phyloP scores from a whole-genome alignment of 2,888 invertebrate genomes.

The Rhagonycha lutea region DNA sequence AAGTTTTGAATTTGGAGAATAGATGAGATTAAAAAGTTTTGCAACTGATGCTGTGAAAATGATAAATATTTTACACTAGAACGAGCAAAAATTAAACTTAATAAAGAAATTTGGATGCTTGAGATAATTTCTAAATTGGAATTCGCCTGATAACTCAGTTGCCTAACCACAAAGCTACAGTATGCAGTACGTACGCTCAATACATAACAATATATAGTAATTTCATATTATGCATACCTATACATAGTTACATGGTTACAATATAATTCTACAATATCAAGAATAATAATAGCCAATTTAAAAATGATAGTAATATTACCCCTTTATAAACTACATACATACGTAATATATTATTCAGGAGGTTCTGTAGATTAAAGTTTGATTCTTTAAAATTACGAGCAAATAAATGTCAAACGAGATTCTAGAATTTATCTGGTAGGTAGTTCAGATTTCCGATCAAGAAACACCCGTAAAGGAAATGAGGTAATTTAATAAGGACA shows the following conservation, averaged over 20 bases:
- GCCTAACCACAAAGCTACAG: neutral
- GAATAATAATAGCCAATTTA: neutral
- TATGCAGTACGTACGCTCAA: neutral
- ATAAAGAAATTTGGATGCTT: neutral
- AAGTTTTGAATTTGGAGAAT: no score
- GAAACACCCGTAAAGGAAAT: conserved; percentile 24
- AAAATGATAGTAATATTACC: neutral
- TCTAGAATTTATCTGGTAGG: conserved; percentile 25
- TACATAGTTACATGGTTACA: neutral
- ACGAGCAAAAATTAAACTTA: no score
- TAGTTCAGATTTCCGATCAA: conserved; percentile 27
- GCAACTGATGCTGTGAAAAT: no score
- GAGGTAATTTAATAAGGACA: conserved; percentile 27
- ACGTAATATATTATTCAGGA: neutral
- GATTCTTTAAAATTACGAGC: conserved; percentile 23
- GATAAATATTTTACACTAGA: no score
- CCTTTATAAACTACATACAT: neutral
- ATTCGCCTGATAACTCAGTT: neutral
- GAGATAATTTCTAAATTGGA: neutral
- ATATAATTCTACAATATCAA: neutral
- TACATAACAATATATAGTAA: neutral
- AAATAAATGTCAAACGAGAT: conserved; percentile 29
- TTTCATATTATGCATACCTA: neutral
- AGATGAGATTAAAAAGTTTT: no score
- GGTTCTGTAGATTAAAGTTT: conserved; percentile 15